phyloP scores from a whole-genome alignment of 1,140 invertebrate species.

The Phocides pigmalion region DNA sequence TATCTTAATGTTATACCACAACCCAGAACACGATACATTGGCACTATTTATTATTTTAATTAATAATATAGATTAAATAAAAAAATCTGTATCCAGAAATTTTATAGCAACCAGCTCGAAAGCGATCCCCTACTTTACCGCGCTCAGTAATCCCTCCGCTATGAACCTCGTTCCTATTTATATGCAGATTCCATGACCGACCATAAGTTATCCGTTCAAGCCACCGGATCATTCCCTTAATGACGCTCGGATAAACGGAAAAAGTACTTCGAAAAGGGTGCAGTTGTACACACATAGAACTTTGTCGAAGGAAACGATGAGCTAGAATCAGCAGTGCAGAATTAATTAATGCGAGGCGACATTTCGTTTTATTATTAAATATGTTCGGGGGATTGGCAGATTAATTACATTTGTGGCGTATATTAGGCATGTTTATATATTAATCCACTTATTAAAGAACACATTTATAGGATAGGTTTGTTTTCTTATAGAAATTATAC shows the following conservation, averaged over 20 bases:
- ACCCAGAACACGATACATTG: too few species aligned
- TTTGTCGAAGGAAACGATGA: slow-evolving; percentile 50
- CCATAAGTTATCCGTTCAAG: slow-evolving; percentile 79
- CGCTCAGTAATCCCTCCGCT: slow-evolving; percentile 54
- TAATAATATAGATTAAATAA: too few species aligned
- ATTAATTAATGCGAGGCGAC: slow-evolving; percentile 72
- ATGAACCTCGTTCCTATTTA: slow-evolving; percentile 76
- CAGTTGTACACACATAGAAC: slow-evolving; percentile 61
- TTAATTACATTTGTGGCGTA: slow-evolving; percentile 49
- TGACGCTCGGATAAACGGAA: slow-evolving; percentile 72
- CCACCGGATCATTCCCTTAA: slow-evolving; percentile 75
- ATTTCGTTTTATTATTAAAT: slow-evolving; percentile 72
- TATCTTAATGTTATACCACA: too few species aligned
- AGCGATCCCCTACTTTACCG: slow-evolving; percentile 23
- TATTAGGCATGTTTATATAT: slow-evolving; percentile 28
- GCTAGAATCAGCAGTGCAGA: slow-evolving; percentile 59
- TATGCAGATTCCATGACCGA: slow-evolving; percentile 79
- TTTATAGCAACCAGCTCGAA: slow-evolving; percentile 15
- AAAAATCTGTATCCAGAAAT: too few species aligned
- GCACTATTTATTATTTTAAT: too few species aligned
- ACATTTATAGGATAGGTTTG: too few species aligned
- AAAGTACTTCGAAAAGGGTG: slow-evolving; percentile 61
- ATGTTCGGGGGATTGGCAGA: slow-evolving; percentile 54
- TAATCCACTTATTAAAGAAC: slow-evolving; percentile 14
- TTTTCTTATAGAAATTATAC: too few species aligned